These are phyloP conservation scores for Xestia sexstrigata DNA, from an alignment of 2,888 invertebrate genomes.

Conservation along the genomic window DNA sequence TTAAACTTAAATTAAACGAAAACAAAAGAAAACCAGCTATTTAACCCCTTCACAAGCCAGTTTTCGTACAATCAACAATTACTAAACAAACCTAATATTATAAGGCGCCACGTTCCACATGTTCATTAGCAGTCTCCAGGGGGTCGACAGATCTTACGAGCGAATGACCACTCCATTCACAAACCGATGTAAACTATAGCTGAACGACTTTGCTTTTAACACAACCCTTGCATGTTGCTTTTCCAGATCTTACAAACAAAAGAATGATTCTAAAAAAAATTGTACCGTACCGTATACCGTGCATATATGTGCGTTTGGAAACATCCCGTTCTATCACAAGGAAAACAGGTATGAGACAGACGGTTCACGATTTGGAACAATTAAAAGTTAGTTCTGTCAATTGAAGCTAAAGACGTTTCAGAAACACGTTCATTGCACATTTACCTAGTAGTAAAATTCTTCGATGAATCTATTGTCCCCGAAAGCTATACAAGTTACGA, in stretches of 20 bases:
- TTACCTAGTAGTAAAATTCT: neutral
- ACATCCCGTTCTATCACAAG: neutral
- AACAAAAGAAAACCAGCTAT: neutral
- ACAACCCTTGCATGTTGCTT: neutral
- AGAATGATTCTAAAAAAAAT: neutral
- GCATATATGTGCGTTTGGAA: neutral
- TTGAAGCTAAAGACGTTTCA: neutral
- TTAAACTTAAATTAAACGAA: neutral
- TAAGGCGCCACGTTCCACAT: constrained; percentile 4
- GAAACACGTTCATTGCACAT: neutral
- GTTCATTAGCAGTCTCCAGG: constrained; percentile 51
- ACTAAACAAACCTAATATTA: constrained; percentile 17
- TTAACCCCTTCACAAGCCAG: constrained; percentile 5
- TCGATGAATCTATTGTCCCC: neutral
- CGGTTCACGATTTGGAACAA: neutral
- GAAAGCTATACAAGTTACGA: neutral
- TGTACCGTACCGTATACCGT: neutral
- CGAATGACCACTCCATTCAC: constrained; percentile 21
- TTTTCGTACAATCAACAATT: constrained; percentile 21
- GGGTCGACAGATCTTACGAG: constrained; percentile 22
- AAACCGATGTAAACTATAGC: constrained; percentile 17
- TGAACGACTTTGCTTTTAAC: neutral
- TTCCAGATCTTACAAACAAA: neutral
- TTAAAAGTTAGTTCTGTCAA: neutral
- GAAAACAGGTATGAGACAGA: neutral